Percentiles rank a stretch among this genome's conserved stretches.
Conservation (phyloP, 2,113 vertebrate species). For the Gallinago media region DNA sequence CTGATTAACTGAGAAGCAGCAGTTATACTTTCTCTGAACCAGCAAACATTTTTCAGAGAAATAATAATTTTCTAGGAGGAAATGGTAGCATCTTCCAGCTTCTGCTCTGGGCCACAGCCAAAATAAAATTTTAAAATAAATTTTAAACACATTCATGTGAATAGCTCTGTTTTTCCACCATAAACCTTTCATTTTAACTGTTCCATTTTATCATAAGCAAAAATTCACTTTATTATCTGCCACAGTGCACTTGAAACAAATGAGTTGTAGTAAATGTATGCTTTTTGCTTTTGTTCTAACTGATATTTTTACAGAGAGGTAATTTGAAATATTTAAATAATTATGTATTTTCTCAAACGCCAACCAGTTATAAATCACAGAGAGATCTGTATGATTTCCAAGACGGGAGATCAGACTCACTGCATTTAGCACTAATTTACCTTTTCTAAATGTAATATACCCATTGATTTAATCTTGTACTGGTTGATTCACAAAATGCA, state of each 20-base stretch:
- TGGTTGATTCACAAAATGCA: not conserved
- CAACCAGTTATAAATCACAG: slow-evolving; percentile 38
- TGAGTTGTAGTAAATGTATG: slow-evolving; percentile 49
- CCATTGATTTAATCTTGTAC: not conserved
- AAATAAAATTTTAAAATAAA: slow-evolving; percentile 55
- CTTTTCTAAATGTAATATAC: slow-evolving; percentile 24
- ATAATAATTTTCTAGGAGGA: slow-evolving; percentile 2
- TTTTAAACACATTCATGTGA: slow-evolving; percentile 19
- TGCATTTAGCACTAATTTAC: slow-evolving; percentile 28
- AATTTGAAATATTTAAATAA: slow-evolving; percentile 65
- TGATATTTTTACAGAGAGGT: slow-evolving; percentile 53
- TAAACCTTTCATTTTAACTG: slow-evolving; percentile 58
- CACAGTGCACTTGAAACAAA: slow-evolving; percentile 35
- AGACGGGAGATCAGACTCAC: not conserved
- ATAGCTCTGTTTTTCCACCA: slow-evolving; percentile 37
- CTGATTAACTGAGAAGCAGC: slow-evolving; percentile 1
- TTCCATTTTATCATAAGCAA: slow-evolving; percentile 37
- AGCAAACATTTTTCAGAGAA: not conserved
- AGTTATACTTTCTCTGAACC: not conserved
- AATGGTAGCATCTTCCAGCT: slow-evolving; percentile 22
- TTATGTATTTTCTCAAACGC: slow-evolving; percentile 46
- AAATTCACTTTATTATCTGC: slow-evolving; percentile 49
- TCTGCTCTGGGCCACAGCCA: slow-evolving; percentile 21
- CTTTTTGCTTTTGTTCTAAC: slow-evolving; percentile 65
- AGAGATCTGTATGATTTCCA: slow-evolving; percentile 26